Evolutionary conservation across 2,797 vertebrate species (phyloP).

Genomic region (Mastacembelus armatus): DNA sequence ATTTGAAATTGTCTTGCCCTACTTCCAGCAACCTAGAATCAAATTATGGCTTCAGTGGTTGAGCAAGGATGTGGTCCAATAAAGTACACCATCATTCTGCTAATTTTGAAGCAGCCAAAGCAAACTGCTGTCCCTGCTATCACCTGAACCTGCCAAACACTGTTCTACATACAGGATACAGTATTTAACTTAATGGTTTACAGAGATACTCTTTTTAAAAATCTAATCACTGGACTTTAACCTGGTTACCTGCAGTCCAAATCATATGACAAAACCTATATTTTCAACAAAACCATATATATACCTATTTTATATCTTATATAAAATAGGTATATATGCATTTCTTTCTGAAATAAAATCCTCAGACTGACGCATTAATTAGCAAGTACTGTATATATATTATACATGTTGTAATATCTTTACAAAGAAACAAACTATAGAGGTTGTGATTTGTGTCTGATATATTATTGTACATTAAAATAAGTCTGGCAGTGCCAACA

Average conservation of each 20-base stretch:
- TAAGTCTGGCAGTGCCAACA: not conserved
- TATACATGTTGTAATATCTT: not conserved
- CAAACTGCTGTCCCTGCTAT: conserved; percentile 87
- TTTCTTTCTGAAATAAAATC: not conserved
- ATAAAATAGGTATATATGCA: not conserved
- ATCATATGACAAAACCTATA: conserved; percentile 13
- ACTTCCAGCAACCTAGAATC: conserved; percentile 86
- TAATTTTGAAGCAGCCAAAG: conserved; percentile 92
- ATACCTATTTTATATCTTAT: conserved; percentile 11
- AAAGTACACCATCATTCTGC: conserved; percentile 87
- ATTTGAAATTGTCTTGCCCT: conserved; percentile 88
- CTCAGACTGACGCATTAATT: not conserved
- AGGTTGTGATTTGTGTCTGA: not conserved
- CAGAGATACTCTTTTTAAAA: conserved; percentile 85
- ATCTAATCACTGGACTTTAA: conserved; percentile 80
- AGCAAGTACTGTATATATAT: not conserved
- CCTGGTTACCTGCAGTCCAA: conserved; percentile 72
- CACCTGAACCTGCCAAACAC: conserved; percentile 89
- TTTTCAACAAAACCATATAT: conserved; percentile 6
- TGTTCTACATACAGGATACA: conserved; percentile 85
- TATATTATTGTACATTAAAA: too few relatives aligned
- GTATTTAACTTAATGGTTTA: conserved; percentile 86
- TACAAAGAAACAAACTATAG: not conserved
- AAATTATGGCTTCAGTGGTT: conserved; percentile 85
- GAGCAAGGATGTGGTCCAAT: conserved; percentile 92